Evolutionary conservation across 37 sponge, comb jelly and placozoan genomes (phyloP).

Genomic region (Diacarnus erythraeanus): DNA sequence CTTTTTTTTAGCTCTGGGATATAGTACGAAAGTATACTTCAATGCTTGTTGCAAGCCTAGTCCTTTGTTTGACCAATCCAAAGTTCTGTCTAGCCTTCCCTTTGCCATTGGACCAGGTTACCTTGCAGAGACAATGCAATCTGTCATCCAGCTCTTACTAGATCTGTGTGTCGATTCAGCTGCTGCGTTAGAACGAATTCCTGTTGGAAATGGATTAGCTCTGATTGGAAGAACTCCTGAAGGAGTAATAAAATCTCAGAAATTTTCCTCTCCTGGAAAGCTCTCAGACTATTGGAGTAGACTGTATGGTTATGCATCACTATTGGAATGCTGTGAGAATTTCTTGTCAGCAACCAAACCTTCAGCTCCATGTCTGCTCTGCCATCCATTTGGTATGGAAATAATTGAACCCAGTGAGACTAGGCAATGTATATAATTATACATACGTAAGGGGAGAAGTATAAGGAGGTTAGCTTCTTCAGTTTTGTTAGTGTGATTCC

Average conservation of each 20-base stretch:
- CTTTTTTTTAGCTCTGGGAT: slow-evolving; percentile 54
- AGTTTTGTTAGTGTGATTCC: too few species aligned
- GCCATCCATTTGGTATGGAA: slow-evolving; percentile 79
- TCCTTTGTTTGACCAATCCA: slow-evolving; percentile 35
- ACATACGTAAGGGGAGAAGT: too few species aligned
- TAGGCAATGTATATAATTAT: too few species aligned
- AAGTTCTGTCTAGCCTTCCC: slow-evolving; percentile 43
- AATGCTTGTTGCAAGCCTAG: slow-evolving; percentile 82
- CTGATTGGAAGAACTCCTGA: slow-evolving; percentile 3
- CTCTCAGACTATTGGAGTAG: slow-evolving; percentile 63
- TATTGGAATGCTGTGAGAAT: slow-evolving; percentile 73
- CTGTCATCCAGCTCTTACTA: slow-evolving; percentile 55
- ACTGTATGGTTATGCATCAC: slow-evolving; percentile 33
- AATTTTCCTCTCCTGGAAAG: slow-evolving; percentile 36
- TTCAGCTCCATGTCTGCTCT: slow-evolving; percentile 72
- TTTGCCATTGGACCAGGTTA: slow-evolving; percentile 53
- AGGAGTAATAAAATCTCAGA: neutral
- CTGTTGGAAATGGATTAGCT: slow-evolving; percentile 30
- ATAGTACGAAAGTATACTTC: slow-evolving; percentile 81
- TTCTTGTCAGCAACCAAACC: slow-evolving; percentile 67
- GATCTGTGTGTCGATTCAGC: slow-evolving; percentile 52
- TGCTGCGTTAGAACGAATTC: slow-evolving; percentile 33
- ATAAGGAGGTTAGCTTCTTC: too few species aligned
- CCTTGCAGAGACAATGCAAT: slow-evolving; percentile 47
- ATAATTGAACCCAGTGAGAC: too few species aligned